Conservation (phyloP, 1,140 invertebrate genomes). For the Apis mellifera region DNA sequence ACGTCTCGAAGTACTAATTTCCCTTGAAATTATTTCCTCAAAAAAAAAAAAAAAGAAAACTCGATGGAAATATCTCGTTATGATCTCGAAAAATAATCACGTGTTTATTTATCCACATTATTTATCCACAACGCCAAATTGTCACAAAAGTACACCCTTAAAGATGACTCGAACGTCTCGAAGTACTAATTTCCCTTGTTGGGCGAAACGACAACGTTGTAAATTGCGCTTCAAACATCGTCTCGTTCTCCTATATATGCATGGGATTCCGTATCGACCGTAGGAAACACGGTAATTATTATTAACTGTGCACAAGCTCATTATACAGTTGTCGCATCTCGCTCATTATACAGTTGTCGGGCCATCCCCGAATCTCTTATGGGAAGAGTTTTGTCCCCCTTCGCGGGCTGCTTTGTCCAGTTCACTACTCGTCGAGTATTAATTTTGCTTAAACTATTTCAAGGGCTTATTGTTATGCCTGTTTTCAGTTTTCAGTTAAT, state of each 20-base stretch:
- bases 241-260: background rate
- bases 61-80: too few relatives aligned
- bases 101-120: too few relatives aligned
- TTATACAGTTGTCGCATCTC: constrained; percentile 49
- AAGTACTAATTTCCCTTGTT: constrained; percentile 8
- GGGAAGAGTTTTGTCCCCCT: constrained; percentile 14
- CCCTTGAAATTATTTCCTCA: too few relatives aligned
- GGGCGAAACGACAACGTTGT: background rate
- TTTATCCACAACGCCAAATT: too few relatives aligned
- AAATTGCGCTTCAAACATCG: constrained; percentile 37
- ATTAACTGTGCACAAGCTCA: constrained; percentile 51
- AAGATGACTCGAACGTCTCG: background rate
- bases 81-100: too few relatives aligned
- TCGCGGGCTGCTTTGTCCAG: constrained; percentile 17
- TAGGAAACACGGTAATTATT: constrained; percentile 39
- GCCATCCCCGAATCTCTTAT: constrained; percentile 42
- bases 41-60: too few relatives aligned
- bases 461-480: background rate
- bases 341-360: constrained; percentile 47
- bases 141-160: background rate
- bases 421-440: constrained; percentile 39
- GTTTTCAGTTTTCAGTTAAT: background rate
- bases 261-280: background rate
- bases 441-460: constrained; percentile 47
- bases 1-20: constrained; percentile 8